phyloP scores from a whole-genome alignment of 1,140 invertebrate genomes.

The Trichoplusia ni region DNA sequence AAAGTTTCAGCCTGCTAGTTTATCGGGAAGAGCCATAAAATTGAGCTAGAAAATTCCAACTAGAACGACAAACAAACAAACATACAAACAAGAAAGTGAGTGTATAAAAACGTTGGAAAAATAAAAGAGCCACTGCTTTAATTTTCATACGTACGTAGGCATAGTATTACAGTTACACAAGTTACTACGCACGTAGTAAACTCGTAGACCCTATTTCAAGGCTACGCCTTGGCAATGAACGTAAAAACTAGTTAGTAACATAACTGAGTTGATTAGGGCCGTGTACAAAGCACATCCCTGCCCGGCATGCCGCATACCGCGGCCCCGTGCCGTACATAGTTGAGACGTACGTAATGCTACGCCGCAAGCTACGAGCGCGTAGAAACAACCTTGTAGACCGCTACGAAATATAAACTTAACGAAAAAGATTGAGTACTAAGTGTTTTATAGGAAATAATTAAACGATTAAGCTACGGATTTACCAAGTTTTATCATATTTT shows the following conservation, averaged over 20 bases:
- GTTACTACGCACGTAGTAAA: not conserved
- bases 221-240: not conserved
- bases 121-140: no score
- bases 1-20: no score
- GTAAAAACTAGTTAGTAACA: constrained; percentile 19
- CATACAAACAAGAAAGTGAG: no score
- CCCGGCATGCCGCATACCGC: constrained; percentile 19
- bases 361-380: not conserved
- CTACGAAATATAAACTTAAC: no score
- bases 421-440: no score
- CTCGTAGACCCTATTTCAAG: not conserved
- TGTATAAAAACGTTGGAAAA: no score
- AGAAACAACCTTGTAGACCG: not conserved
- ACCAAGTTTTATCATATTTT: no score
- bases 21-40: no score
- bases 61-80: no score
- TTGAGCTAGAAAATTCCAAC: no score
- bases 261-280: constrained; percentile 12
- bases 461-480: no score
- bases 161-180: not conserved
- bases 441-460: no score
- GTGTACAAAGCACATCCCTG: constrained; percentile 1
- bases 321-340: not conserved
- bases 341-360: not conserved
- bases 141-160: not conserved